Evolutionary conservation across 2,888 invertebrate species (phyloP).

Genomic region (Lacanobia wlatinum): DNA sequence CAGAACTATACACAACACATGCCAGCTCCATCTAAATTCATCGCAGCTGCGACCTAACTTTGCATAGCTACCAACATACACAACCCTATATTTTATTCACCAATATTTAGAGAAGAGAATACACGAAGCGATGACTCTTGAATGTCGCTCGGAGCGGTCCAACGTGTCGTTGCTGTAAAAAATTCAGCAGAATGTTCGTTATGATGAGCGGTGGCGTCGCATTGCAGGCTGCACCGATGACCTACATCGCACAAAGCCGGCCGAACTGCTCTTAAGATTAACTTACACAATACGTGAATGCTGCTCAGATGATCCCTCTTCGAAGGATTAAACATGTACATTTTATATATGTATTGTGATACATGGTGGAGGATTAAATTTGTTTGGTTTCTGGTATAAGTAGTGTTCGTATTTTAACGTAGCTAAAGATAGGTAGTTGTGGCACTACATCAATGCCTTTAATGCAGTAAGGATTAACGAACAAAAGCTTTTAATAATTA

Average conservation of each 20-base stretch:
- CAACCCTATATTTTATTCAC: constrained; percentile 56
- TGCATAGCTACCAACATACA: constrained; percentile 12
- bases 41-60: constrained; percentile 4
- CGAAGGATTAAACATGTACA: constrained; percentile 22
- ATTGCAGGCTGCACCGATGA: constrained; percentile 86
- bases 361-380: background rate
- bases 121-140: constrained; percentile 58
- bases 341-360: constrained; percentile 17
- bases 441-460: background rate
- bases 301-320: constrained; percentile 23
- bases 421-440: no score
- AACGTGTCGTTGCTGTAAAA: constrained; percentile 66
- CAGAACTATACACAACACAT: constrained; percentile 3
- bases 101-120: constrained; percentile 60
- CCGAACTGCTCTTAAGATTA: constrained; percentile 59
- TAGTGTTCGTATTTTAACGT: background rate
- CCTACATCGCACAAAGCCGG: constrained; percentile 81
- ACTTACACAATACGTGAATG: constrained; percentile 56
- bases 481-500: no score
- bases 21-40: constrained; percentile 16
- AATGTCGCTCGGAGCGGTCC: constrained; percentile 55
- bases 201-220: constrained; percentile 77
- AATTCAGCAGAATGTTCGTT: constrained; percentile 68
- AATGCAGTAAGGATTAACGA: no score
- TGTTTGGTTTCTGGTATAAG: background rate